Conservation (phyloP, 1,140 invertebrate genomes). For the Trinorchestia longiramus region DNA sequence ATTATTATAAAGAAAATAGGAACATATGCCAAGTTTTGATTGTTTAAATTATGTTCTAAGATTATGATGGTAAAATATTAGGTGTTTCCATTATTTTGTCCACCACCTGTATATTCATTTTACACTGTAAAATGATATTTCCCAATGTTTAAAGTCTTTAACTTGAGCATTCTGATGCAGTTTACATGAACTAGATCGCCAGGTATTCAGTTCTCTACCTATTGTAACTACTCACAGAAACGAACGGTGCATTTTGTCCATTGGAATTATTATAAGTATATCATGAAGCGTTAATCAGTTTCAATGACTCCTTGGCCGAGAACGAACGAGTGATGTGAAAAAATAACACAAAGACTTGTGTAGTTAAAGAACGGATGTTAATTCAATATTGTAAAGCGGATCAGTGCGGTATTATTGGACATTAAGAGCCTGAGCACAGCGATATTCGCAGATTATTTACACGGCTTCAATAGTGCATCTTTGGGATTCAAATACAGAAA, state of each 20-base stretch:
- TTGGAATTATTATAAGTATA: not conserved
- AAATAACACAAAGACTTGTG: not conserved
- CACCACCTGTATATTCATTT: not conserved
- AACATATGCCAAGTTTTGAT: too few species aligned
- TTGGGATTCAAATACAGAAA: not conserved
- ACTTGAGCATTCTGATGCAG: not conserved
- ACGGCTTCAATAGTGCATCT: not conserved
- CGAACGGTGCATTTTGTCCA: too few species aligned
- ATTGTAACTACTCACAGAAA: not conserved
- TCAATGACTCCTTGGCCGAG: not conserved
- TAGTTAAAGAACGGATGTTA: too few species aligned
- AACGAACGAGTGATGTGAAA: not conserved
- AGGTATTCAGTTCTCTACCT: not conserved
- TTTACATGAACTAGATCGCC: not conserved
- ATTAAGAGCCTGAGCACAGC: not conserved
- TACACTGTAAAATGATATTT: not conserved
- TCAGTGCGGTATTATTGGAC: not conserved
- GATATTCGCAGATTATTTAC: not conserved
- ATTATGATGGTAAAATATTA: too few species aligned
- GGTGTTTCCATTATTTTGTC: not conserved
- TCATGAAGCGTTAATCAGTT: not conserved
- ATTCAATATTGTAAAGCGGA: not conserved
- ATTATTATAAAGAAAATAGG: too few species aligned
- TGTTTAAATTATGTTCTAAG: too few species aligned
- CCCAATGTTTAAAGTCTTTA: not conserved